phyloP scores from a whole-genome alignment of 2,888 invertebrate genomes.

The Eulithis testata region DNA sequence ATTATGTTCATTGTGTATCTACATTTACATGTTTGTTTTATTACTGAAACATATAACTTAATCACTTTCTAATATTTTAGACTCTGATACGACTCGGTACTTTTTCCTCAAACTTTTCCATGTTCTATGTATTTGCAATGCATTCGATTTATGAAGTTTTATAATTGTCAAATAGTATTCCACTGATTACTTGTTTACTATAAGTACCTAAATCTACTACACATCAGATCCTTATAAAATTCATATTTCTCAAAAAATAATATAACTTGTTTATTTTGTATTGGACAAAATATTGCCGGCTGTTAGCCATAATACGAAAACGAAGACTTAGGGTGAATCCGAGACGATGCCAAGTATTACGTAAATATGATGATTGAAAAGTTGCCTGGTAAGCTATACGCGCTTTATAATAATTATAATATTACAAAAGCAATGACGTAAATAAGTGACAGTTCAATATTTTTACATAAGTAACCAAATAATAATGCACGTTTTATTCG shows the following conservation, averaged over 20 bases:
- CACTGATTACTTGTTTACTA: no score
- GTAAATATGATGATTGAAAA: slow-evolving; percentile 63
- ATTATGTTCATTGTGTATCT: slow-evolving; percentile 44
- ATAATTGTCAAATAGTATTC: no score
- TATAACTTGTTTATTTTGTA: slow-evolving; percentile 44
- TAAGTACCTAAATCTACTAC: no score
- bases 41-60: no score
- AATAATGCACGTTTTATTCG: neutral
- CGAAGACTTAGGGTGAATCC: slow-evolving; percentile 56
- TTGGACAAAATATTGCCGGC: slow-evolving; percentile 69
- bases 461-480: neutral
- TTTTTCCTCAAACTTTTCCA: no score
- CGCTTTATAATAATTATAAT: slow-evolving; percentile 46
- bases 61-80: no score
- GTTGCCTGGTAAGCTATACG: slow-evolving; percentile 63
- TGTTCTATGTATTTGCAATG: no score
- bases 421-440: slow-evolving; percentile 2
- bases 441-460: neutral
- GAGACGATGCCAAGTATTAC: slow-evolving; percentile 74
- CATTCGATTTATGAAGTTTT: no score
- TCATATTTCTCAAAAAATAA: slow-evolving; percentile 49
- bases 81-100: no score
- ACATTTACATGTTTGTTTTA: slow-evolving; percentile 33
- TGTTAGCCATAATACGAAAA: slow-evolving; percentile 65
- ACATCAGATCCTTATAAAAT: neutral